Evolutionary conservation across 2,113 vertebrate genomes (phyloP).

Genomic region (Dipodomys ordii): DNA sequence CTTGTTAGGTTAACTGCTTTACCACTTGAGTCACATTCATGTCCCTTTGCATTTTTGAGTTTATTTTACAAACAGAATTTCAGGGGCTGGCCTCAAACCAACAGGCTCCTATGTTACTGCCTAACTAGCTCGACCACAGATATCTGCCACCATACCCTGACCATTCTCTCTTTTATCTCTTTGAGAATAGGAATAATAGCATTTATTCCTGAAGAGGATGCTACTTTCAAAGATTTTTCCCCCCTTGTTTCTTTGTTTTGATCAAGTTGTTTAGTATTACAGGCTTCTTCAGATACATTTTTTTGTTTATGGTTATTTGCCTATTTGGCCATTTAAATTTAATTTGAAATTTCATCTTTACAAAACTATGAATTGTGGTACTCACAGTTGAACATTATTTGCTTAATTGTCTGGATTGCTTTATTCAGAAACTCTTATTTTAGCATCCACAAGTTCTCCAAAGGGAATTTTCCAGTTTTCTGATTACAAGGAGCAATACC

Average conservation of each 20-base stretch:
- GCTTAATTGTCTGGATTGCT: background rate
- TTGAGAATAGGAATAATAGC: background rate
- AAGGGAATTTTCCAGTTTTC: background rate
- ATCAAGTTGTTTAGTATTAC: background rate
- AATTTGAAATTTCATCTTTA: background rate
- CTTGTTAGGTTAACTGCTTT: too few relatives aligned
- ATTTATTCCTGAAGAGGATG: too few relatives aligned
- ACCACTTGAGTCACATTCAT: too few relatives aligned
- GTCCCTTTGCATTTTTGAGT: too few relatives aligned
- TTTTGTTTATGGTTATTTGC: background rate
- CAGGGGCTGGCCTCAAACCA: too few relatives aligned
- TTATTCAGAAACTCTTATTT: background rate
- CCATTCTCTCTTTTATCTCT: background rate
- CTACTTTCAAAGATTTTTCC: background rate
- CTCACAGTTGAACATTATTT: background rate
- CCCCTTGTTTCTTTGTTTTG: background rate
- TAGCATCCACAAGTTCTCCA: background rate
- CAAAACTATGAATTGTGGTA: background rate
- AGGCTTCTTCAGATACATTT: background rate
- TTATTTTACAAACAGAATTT: too few relatives aligned
- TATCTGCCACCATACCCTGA: background rate
- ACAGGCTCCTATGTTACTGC: too few relatives aligned
- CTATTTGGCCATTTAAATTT: background rate
- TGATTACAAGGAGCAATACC: background rate
- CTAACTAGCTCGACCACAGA: too few relatives aligned